These are phyloP conservation scores for Aphelenchoides besseyi DNA, from an alignment of 1,140 invertebrate species.

Conservation along the genomic window DNA sequence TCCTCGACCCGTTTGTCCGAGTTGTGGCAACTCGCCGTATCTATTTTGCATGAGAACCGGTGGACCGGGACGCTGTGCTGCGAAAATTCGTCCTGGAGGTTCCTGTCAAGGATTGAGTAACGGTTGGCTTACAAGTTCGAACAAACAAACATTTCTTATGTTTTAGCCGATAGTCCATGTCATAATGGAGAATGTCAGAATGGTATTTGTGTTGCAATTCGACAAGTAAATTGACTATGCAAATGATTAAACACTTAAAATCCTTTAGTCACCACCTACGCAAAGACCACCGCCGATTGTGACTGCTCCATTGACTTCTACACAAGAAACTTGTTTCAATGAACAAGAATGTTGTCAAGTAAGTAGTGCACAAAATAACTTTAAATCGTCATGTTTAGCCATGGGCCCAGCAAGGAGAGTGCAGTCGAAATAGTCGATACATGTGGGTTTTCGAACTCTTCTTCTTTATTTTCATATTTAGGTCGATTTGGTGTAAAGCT, in stretches of 20 bases:
- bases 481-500: conserved; percentile 34
- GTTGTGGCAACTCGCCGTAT: conserved; percentile 42
- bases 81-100: conserved; percentile 54
- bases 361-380: not conserved
- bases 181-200: conserved; percentile 40
- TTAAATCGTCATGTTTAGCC: not conserved
- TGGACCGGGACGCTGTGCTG: conserved; percentile 45
- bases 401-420: conserved; percentile 41
- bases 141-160: not conserved
- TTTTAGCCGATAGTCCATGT: conserved; percentile 40
- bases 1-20: conserved; percentile 39
- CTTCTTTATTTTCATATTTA: conserved; percentile 17
- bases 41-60: conserved; percentile 56
- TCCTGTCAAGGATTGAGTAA: conserved; percentile 33
- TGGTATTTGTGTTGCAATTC: conserved; percentile 35
- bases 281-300: conserved; percentile 17
- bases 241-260: not conserved
- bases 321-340: conserved; percentile 32
- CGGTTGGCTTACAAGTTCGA: conserved; percentile 11
- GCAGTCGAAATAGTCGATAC: conserved; percentile 30
- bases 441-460: conserved; percentile 45
- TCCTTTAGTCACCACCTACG: conserved; percentile 3
- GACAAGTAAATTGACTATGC: not conserved
- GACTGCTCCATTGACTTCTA: conserved; percentile 1
- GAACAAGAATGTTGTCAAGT: conserved; percentile 40